Evolutionary conservation across 2,888 invertebrate genomes (phyloP).

Genomic region (Syrista parreyssii): DNA sequence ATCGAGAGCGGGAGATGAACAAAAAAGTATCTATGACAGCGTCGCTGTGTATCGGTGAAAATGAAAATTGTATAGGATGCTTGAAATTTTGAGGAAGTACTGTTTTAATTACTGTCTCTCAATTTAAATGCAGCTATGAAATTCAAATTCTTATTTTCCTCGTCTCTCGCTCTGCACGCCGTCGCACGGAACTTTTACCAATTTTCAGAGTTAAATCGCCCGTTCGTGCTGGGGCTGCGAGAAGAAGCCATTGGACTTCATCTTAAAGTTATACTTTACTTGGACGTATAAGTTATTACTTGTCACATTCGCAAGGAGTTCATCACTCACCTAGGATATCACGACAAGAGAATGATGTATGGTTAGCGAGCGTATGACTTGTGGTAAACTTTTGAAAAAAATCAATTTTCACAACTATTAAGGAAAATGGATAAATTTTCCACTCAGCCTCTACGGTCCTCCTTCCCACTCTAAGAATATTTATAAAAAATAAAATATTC

Average conservation of each 20-base stretch:
- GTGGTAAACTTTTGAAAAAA: background rate
- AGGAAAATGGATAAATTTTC: background rate
- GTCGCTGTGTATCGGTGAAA: too few species aligned
- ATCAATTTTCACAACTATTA: slow-evolving; percentile 2
- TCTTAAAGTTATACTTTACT: background rate
- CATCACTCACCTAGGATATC: slow-evolving; percentile 31
- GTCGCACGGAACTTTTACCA: background rate
- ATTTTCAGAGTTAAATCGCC: background rate
- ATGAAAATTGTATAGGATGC: background rate
- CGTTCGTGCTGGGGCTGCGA: background rate
- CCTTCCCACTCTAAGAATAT: background rate
- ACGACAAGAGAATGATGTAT: slow-evolving; percentile 31
- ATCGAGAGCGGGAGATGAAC: too few species aligned
- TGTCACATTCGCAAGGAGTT: slow-evolving; percentile 34
- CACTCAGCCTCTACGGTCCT: background rate
- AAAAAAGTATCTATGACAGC: too few species aligned
- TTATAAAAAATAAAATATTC: too few species aligned
- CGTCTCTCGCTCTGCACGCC: background rate
- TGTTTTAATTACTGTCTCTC: background rate
- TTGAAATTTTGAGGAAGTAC: background rate
- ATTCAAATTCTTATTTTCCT: background rate
- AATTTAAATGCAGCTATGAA: background rate
- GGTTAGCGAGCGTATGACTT: background rate
- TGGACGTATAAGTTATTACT: slow-evolving; percentile 25
- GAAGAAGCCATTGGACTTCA: background rate